Conservation (phyloP, 1,140 invertebrate genomes). For the Panagrolaimus sp. region DNA sequence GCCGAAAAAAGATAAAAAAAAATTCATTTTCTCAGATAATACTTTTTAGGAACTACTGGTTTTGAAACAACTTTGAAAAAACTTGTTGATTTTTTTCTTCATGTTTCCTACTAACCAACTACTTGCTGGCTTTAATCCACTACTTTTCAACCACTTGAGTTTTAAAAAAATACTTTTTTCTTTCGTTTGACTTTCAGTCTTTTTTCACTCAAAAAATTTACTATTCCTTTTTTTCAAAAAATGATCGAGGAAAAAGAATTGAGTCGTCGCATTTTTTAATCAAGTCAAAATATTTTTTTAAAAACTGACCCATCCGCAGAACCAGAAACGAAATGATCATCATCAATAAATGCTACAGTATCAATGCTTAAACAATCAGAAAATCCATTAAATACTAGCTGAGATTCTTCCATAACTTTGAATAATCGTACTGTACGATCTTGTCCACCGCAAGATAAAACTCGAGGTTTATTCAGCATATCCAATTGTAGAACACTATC, state of each 20-base stretch:
- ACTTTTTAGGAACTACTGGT: too few relatives aligned
- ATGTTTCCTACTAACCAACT: too few relatives aligned
- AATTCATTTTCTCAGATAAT: too few relatives aligned
- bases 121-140: too few relatives aligned
- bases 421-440: conserved; percentile 37
- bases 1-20: too few relatives aligned
- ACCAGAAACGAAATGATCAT: conserved; percentile 45
- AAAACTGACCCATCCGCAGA: conserved; percentile 32
- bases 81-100: too few relatives aligned
- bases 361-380: conserved; percentile 35
- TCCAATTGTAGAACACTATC: conserved; percentile 38
- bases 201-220: not conserved
- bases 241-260: not conserved
- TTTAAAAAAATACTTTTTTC: too few relatives aligned
- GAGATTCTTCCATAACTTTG: conserved; percentile 36
- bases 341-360: conserved; percentile 40
- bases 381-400: conserved; percentile 44
- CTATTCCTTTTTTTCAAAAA: not conserved
- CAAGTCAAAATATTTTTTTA: conserved; percentile 2
- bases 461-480: conserved; percentile 36
- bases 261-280: too few relatives aligned
- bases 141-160: too few relatives aligned
- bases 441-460: conserved; percentile 14
- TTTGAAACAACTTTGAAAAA: too few relatives aligned
- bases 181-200: not conserved